These are phyloP conservation scores for Corythoichthys haematopterus DNA, from an alignment of 2,113 vertebrate genomes.

Conservation along the genomic window DNA sequence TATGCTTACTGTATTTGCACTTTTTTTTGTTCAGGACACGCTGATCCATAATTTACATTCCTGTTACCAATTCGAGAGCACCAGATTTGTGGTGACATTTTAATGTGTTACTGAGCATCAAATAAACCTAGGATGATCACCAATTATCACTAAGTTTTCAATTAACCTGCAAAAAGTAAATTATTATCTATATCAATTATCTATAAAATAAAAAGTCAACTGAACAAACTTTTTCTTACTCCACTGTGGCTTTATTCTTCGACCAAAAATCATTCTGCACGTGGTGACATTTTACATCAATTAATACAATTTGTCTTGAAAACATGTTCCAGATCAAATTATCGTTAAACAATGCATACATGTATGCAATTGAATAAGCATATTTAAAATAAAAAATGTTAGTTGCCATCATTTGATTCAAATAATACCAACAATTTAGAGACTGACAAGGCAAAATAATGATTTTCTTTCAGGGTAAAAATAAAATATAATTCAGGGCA, in stretches of 20 bases:
- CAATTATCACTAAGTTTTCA: no score
- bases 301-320: conserved; percentile 27
- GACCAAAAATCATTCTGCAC: conserved; percentile 46
- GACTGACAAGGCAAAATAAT: conserved; percentile 19
- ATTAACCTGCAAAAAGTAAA: no score
- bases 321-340: conserved; percentile 38
- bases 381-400: conserved; percentile 23
- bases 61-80: no score
- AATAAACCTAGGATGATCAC: no score
- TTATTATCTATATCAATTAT: no score
- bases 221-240: conserved; percentile 4
- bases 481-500: conserved; percentile 9
- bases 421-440: conserved; percentile 31
- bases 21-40: no score
- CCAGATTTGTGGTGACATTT: no score
- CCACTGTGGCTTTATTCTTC: conserved; percentile 62
- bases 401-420: conserved; percentile 29
- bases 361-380: conserved; percentile 26
- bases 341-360: conserved; percentile 22
- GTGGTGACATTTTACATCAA: conserved; percentile 41
- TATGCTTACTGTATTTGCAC: no score
- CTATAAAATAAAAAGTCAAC: no score
- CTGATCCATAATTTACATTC: no score
- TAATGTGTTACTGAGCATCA: no score
- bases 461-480: conserved; percentile 15